Evolutionary conservation across 2,888 invertebrate species (phyloP).

Genomic region (Ennomos quercinarius): DNA sequence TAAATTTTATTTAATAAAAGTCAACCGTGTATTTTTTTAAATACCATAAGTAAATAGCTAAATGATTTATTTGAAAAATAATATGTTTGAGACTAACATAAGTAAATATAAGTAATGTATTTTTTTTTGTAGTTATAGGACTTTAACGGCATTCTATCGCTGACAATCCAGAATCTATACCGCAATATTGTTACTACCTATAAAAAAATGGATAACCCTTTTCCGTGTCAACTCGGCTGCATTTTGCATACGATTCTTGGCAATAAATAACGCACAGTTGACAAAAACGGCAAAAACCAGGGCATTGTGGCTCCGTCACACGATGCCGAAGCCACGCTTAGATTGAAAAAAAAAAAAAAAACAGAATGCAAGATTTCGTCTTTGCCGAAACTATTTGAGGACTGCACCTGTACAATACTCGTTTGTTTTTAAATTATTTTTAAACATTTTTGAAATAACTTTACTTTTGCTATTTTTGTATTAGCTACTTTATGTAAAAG

Average conservation of each 20-base stretch:
- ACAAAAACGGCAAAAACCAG: constrained; percentile 58
- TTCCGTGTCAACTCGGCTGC: constrained; percentile 61
- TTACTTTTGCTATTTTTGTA: too few relatives aligned
- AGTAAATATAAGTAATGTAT: too few relatives aligned
- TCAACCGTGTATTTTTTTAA: too few relatives aligned
- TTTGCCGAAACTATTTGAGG: constrained; percentile 18
- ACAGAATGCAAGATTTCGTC: constrained; percentile 6
- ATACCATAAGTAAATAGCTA: too few relatives aligned
- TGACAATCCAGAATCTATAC: constrained; percentile 4
- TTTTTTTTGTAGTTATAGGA: too few relatives aligned
- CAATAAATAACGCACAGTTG: constrained; percentile 67
- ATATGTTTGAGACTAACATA: too few relatives aligned
- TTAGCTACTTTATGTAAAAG: too few relatives aligned
- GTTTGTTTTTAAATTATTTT: neutral
- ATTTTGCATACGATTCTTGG: constrained; percentile 70
- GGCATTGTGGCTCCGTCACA: constrained; percentile 63
- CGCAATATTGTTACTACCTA: neutral
- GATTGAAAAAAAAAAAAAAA: constrained; percentile 29
- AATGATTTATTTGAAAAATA: too few relatives aligned
- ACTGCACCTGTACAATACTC: constrained; percentile 2
- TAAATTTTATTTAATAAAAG: constrained; percentile 1
- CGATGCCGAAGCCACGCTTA: constrained; percentile 32
- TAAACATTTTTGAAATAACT: neutral
- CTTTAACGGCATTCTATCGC: neutral
- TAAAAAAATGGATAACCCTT: constrained; percentile 54